Base-by-base conservation (phyloP, 2,113 vertebrate species). In the Sitta europaea region DNA sequence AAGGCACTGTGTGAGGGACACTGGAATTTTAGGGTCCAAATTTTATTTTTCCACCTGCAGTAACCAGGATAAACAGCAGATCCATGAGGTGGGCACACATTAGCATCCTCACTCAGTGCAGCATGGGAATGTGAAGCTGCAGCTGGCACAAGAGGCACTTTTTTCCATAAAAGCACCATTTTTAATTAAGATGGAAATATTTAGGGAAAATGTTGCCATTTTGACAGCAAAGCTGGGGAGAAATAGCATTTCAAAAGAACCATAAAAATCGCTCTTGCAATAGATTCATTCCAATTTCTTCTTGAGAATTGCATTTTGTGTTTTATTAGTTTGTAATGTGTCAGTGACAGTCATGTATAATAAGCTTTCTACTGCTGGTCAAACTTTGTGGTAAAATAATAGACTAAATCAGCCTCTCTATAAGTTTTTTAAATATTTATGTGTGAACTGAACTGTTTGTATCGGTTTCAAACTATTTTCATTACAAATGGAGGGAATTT, bases 281-380 rank as follows among this genome's bases (percentile, higher is more conserved):
- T 65, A 95, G 88, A 82, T 90, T 94, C 81, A 76, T 82, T 97
- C 85, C 92, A 92, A 92, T 97, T 90, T 92, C 90, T 88, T 82
- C 63, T 68, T 95, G 62, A 86, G 81, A 95, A 94, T 88, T 95
- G 88, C 78, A 31, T 94, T 96, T 94, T 89, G 74, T 86, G 73
- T 90, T 97, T 96, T 95, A 97, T 95, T 97, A 66, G 82, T 96
- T 95, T 94, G 95, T 90, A 90, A 92, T 73, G 65, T 92, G 94
- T 97, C 90, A 88, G 78, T 68, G 92, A 92, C 86, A 92, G 94
- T 94, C 94, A 65, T 65, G 92, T 96, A 92, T 96, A 97, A 97
- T 93, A 94, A 93, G 90, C 85, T 92, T 86, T 84, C 86, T 78
- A 28, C 76, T n/a, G 83, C 67, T 91, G 83, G 94, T 91, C 92